A percentile compares a stretch with the other conserved stretches of the same genome.
These are phyloP conservation scores for Nothobranchius furzeri DNA, from an alignment of 2,113 vertebrate species.

Conservation along the genomic window DNA sequence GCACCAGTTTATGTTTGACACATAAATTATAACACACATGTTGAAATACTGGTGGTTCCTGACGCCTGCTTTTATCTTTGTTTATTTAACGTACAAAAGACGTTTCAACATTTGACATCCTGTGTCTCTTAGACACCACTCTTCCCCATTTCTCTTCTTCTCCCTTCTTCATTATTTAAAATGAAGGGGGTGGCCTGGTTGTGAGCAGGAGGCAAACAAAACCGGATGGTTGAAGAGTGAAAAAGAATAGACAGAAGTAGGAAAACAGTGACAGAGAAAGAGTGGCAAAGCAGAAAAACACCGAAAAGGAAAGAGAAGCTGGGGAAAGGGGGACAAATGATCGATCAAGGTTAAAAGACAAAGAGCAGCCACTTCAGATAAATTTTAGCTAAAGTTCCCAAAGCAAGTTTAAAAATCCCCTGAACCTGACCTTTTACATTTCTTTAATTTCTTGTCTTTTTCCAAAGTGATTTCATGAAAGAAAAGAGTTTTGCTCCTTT, in stretches of 20 bases:
- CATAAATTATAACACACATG: neutral
- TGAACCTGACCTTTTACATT: conserved; percentile 7
- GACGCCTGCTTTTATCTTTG: conserved; percentile 54
- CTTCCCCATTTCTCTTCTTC: conserved; percentile 11
- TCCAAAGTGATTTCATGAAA: conserved; percentile 20
- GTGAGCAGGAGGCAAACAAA: conserved; percentile 34
- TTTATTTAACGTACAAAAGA: conserved; percentile 44
- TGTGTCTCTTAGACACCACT: conserved; percentile 65
- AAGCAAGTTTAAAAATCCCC: conserved; percentile 10
- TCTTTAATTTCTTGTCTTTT: conserved; percentile 9
- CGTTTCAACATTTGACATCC: conserved; percentile 56
- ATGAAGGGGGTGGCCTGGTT: conserved; percentile 60
- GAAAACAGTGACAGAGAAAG: conserved; percentile 38
- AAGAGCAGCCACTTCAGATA: neutral
- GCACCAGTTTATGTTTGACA: conserved; percentile 30
- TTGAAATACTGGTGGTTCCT: conserved; percentile 29
- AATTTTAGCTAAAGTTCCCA: conserved; percentile 13
- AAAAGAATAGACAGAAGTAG: conserved; percentile 39
- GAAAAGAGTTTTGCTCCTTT: conserved; percentile 10
- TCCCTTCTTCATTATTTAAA: conserved; percentile 49
- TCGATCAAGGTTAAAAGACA: conserved; percentile 15
- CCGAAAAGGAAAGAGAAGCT: conserved; percentile 13
- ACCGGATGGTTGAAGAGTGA: conserved; percentile 46
- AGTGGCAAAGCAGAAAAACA: conserved; percentile 28
- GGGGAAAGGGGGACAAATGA: conserved; percentile 9